A percentile compares a stretch with the other conserved stretches of the same genome.
phyloP scores from a whole-genome alignment of 2,797 vertebrate genomes.

The Psittacula echo region DNA sequence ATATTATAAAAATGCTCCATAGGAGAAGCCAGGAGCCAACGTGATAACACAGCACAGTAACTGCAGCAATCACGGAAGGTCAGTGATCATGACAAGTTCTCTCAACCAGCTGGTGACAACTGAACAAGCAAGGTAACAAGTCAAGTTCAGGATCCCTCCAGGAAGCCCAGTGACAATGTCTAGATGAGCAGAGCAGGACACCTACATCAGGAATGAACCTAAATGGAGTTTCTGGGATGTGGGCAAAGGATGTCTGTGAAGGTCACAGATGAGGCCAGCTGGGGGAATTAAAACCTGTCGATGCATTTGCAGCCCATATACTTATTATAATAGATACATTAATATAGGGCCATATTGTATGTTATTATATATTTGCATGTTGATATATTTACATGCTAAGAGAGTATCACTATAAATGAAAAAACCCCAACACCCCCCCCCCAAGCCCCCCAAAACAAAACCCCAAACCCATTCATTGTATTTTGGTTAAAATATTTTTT shows the following conservation, averaged over 20 bases:
- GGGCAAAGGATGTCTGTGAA: background rate
- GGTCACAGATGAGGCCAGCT: background rate
- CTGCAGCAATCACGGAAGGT: fast-evolving
- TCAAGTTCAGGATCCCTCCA: background rate
- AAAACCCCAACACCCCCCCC: background rate
- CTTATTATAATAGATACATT: background rate
- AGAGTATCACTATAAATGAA: background rate
- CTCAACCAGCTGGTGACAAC: background rate
- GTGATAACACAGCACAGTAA: background rate
- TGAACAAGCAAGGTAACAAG: background rate
- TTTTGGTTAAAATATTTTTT: background rate
- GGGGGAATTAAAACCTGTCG: background rate
- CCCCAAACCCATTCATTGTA: background rate
- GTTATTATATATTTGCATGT: background rate
- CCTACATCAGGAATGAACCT: background rate
- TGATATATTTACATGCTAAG: background rate
- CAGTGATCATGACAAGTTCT: background rate
- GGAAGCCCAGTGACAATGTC: background rate
- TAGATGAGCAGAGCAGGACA: background rate
- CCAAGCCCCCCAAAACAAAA: too few relatives aligned
- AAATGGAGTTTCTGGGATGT: background rate
- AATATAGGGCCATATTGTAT: background rate
- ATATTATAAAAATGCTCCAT: background rate
- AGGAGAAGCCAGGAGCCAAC: background rate
- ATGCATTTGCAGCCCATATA: background rate